A percentile compares a stretch with the other conserved stretches of the same genome.
Evolutionary conservation across 2,797 vertebrate genomes (phyloP).

Genomic region (Kryptopterus vitreolus): DNA sequence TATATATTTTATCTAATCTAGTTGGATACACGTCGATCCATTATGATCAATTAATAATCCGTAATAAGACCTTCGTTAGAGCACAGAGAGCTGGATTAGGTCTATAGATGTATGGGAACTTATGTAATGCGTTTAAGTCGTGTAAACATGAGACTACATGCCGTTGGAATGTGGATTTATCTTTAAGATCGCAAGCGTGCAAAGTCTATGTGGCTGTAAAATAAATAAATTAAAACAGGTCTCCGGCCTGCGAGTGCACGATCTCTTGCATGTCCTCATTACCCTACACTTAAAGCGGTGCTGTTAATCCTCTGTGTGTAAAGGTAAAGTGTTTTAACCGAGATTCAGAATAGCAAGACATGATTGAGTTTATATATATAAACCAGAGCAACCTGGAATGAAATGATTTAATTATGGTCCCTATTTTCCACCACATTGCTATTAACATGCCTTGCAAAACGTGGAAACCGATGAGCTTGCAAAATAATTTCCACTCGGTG

Average conservation of each 20-base stretch:
- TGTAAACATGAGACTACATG: background rate
- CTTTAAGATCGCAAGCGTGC: background rate
- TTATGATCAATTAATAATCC: too few species aligned
- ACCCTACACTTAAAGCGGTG: background rate
- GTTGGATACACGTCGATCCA: too few species aligned
- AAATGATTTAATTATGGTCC: background rate
- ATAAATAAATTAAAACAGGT: too few species aligned
- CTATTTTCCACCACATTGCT: background rate
- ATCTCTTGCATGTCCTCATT: background rate
- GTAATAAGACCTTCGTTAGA: too few species aligned
- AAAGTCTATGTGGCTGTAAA: too few species aligned
- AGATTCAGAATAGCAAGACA: background rate
- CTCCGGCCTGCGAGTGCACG: too few species aligned
- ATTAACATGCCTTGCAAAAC: constrained; percentile 5
- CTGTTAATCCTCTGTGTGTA: background rate
- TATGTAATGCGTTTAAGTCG: background rate
- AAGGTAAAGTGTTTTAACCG: background rate
- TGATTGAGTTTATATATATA: background rate
- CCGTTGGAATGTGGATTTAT: background rate
- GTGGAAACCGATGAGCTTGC: background rate
- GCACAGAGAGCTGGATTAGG: background rate
- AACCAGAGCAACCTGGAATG: background rate
- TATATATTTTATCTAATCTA: too few species aligned
- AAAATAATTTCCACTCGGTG: constrained; percentile 61
- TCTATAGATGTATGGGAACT: background rate